These are phyloP conservation scores for Sebastes jordani DNA, from an alignment of 2,797 vertebrate genomes.

Conservation along the genomic window DNA sequence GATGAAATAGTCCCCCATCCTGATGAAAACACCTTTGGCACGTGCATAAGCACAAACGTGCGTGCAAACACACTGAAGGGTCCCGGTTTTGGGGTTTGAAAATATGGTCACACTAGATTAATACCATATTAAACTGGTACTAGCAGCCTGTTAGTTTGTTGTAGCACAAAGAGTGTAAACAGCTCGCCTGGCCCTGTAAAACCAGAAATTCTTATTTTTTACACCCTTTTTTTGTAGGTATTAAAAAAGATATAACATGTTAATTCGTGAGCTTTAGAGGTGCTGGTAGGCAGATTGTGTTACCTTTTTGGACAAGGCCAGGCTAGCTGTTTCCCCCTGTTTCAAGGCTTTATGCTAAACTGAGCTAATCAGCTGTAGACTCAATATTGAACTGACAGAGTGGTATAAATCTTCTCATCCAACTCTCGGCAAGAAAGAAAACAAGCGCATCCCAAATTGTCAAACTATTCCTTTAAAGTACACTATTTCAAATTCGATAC, in stretches of 20 bases:
- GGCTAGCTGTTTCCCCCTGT: neutral
- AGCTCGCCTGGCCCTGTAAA: neutral
- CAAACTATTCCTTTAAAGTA: neutral
- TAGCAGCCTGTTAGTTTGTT: neutral
- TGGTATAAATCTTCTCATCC: neutral
- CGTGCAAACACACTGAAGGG: too few species aligned
- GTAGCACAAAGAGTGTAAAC: too few species aligned
- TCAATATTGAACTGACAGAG: neutral
- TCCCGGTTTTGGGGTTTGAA: too few species aligned
- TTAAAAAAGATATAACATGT: neutral
- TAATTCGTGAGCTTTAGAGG: neutral
- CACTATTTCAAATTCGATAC: neutral
- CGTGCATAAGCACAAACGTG: too few species aligned
- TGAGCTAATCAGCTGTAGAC: neutral
- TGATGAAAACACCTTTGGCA: too few species aligned
- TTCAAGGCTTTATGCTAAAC: neutral
- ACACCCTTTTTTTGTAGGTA: neutral
- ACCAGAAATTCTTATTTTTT: neutral
- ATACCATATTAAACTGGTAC: neutral
- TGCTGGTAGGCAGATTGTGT: neutral
- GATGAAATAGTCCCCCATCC: too few species aligned
- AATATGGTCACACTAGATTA: too few species aligned
- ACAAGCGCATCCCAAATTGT: neutral
- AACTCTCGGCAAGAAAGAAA: neutral
- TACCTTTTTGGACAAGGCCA: neutral